Conservation (phyloP, 2,888 invertebrate species). For the Thysanoteuthis rhombus region DNA sequence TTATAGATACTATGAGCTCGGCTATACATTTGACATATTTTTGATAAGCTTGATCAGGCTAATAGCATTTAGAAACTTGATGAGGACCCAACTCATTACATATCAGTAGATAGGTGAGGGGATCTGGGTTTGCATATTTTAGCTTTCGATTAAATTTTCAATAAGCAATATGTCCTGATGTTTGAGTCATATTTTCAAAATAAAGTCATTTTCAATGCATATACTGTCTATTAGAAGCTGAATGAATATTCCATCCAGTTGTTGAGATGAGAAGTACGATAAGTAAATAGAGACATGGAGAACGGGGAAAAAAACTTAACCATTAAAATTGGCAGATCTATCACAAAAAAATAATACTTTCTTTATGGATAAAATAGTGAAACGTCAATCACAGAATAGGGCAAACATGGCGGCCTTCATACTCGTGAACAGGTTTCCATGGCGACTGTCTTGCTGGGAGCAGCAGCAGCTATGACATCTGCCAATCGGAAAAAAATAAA, state of each 20-base stretch:
- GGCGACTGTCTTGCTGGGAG: neutral
- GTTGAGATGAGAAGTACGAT: neutral
- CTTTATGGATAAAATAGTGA: neutral
- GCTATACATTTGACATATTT: no score
- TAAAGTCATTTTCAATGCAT: neutral
- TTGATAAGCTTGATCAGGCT: no score
- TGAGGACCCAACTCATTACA: no score
- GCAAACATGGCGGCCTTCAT: slow-evolving; percentile 12
- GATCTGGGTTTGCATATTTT: no score
- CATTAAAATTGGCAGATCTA: neutral
- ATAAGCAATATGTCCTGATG: neutral
- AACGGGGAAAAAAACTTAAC: neutral
- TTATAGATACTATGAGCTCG: no score
- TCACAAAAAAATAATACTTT: neutral
- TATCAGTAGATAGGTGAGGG: no score
- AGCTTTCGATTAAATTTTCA: neutral
- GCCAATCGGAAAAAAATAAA: neutral
- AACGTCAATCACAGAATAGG: neutral
- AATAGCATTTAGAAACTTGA: no score
- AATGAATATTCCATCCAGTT: neutral
- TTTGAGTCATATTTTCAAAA: neutral
- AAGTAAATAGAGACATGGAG: neutral
- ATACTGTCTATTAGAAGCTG: neutral
- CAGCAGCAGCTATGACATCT: neutral
- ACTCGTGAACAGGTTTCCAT: neutral